Evolutionary conservation across 1,140 invertebrate genomes (phyloP), one percentile per base, ranked within the genome.

Genomic region (Drosophila tristis): DNA sequence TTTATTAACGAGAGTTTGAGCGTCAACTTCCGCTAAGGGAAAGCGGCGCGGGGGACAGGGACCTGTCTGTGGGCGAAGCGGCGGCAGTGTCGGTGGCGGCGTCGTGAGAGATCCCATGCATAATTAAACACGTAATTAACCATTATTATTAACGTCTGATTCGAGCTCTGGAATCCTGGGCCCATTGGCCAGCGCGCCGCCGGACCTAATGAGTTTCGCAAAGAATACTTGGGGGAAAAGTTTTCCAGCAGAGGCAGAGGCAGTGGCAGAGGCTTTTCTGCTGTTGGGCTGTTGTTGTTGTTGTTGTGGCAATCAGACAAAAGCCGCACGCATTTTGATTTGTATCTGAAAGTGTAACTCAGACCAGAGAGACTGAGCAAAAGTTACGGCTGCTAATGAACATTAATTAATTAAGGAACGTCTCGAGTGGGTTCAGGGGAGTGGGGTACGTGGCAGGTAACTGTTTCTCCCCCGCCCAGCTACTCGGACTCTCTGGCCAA

Each of bases 121-220:
- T 87, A 87, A 87, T 87, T 87, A 87, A 89, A 87, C 82, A 87
- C 82, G 84, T 82, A 87, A 87, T 87, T 87, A 89, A 87, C 84
- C 82, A 87, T 87, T 87, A 87, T 87, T 89, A 89, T 89, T 75
- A 89, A 86, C 79, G 82, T 89, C 82, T 87, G 82, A 87, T 87
- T 87, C 89, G 60, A 68, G 74, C 78, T 49, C 35, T 39, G 35
- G 67, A 74, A 67, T 75, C 65, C 67, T 62, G 47, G 49, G 56
- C 35, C 58, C 59, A 62, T 57, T 66, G 50, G 74, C 55, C 55
- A 58, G 59, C 31, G 31, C 51, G 70, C 44, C 73, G 45, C 60
- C 76, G 35, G 66, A 76, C 76, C 76, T 87, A 87, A 87, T 89
- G 82, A 87, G 82, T 87, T 89, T 82, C 43, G 56, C 49, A 56